Conservation (phyloP, 2,888 invertebrate genomes). For the Agrotis puta region DNA sequence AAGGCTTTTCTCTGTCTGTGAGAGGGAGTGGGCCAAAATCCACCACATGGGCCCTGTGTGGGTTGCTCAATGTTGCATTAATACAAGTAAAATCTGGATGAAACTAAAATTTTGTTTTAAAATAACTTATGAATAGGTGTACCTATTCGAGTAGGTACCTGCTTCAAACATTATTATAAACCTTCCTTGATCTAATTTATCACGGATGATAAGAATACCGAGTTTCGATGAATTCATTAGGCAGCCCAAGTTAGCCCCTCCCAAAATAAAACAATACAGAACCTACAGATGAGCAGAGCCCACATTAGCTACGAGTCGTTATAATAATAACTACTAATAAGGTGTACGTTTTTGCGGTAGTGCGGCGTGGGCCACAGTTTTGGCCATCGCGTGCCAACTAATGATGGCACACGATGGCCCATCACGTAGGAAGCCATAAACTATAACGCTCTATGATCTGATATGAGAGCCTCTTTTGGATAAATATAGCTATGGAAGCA, state of each 20-base stretch:
- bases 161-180: too few species aligned
- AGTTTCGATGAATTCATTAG: neutral
- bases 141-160: too few species aligned
- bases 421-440: slow-evolving; percentile 55
- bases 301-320: slow-evolving; percentile 58
- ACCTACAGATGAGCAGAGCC: slow-evolving; percentile 38
- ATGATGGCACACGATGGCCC: slow-evolving; percentile 53
- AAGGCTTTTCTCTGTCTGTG: too few species aligned
- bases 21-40: too few species aligned
- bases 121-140: too few species aligned
- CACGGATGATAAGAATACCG: too few species aligned
- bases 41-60: too few species aligned
- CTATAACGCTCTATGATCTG: slow-evolving; percentile 35
- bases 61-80: too few species aligned
- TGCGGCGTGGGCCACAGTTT: slow-evolving; percentile 60
- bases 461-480: slow-evolving; percentile 29
- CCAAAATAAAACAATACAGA: slow-evolving; percentile 36
- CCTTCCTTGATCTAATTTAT: too few species aligned
- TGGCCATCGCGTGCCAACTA: slow-evolving; percentile 60
- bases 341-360: slow-evolving; percentile 58
- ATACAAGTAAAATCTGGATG: too few species aligned
- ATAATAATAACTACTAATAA: slow-evolving; percentile 63
- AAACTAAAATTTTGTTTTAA: too few species aligned
- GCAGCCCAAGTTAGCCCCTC: slow-evolving; percentile 18
- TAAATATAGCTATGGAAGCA: slow-evolving; percentile 35